phyloP scores from a whole-genome alignment of 2,113 vertebrate genomes.

The Brienomyrus longianalis region DNA sequence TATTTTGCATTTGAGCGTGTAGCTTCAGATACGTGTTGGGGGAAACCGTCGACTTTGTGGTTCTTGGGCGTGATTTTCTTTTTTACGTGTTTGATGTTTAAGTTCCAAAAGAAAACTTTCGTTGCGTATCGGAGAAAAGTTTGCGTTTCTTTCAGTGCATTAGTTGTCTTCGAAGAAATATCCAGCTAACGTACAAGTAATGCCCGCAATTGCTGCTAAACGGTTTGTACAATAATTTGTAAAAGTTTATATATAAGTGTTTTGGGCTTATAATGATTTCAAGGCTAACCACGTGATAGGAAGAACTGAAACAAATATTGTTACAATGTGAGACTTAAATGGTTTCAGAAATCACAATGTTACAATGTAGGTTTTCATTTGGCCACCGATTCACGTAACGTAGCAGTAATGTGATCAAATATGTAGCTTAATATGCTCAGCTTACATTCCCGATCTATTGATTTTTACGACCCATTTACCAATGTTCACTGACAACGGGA shows the following conservation, averaged over 20 bases:
- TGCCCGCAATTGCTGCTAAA: neutral
- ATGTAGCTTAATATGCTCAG: neutral
- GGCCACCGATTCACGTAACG: neutral
- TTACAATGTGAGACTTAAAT: neutral
- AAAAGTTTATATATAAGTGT: neutral
- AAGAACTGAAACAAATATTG: neutral
- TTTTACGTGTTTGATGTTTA: neutral
- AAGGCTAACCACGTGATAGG: neutral
- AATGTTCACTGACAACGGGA: neutral
- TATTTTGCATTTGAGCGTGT: neutral
- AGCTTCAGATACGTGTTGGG: neutral
- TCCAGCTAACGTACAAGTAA: neutral
- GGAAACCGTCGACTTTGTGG: neutral
- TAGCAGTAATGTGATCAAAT: neutral
- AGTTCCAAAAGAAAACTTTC: neutral
- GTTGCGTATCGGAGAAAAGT: neutral
- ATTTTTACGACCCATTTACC: neutral
- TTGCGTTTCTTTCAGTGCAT: neutral
- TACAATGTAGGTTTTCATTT: neutral
- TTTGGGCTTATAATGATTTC: neutral
- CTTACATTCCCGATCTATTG: neutral
- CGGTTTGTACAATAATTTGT: neutral
- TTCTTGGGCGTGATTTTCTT: neutral
- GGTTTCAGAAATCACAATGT: neutral
- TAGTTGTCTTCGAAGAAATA: neutral